Conservation (phyloP, 92 coral and sea anemone genomes). For the Palythoa caribaeorum region DNA sequence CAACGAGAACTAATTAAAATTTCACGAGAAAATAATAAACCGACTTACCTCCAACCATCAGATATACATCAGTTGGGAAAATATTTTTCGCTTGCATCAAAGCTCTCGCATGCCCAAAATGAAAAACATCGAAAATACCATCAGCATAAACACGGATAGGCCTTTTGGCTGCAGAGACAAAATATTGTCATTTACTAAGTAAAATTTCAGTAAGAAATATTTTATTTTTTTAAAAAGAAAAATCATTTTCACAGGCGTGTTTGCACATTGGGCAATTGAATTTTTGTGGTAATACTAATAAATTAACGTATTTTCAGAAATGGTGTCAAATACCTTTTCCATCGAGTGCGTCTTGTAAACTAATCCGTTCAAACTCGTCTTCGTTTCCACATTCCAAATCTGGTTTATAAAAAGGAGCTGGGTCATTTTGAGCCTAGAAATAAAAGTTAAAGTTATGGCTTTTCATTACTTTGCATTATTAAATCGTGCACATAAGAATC, state of each 20-base stretch:
- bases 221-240: no score
- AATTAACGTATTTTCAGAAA: background rate
- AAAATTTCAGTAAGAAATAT: background rate
- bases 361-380: slow-evolving; percentile 62
- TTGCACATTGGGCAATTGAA: no score
- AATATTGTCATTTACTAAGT: background rate
- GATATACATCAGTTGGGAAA: slow-evolving; percentile 87
- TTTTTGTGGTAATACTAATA: no score
- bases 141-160: slow-evolving; percentile 87
- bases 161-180: slow-evolving; percentile 78
- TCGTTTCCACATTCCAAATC: slow-evolving; percentile 48
- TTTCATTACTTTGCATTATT: background rate
- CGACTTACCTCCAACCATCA: slow-evolving; percentile 91
- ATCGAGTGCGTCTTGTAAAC: slow-evolving; percentile 85
- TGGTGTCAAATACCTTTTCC: slow-evolving; percentile 81
- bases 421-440: slow-evolving; percentile 70
- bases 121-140: slow-evolving; percentile 91
- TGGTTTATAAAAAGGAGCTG: slow-evolving; percentile 70
- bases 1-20: background rate
- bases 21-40: background rate
- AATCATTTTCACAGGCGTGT: no score
- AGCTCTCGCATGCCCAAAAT: slow-evolving; percentile 96
- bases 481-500: no score
- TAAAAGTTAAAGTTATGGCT: background rate
- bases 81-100: slow-evolving; percentile 93